Conservation (phyloP, 2,113 vertebrate genomes). For the Pholis gunnellus region DNA sequence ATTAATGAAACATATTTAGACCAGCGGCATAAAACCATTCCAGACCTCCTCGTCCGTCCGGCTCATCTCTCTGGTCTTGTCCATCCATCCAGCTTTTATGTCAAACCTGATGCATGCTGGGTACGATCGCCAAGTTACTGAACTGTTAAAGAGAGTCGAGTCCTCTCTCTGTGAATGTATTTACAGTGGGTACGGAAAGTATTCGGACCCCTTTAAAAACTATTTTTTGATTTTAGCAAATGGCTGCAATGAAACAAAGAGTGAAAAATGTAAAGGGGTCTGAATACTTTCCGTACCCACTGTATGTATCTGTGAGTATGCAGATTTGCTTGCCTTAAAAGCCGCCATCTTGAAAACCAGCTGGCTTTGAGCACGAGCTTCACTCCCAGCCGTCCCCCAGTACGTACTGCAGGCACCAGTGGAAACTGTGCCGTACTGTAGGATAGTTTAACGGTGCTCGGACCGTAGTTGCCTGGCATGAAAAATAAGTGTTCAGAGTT, state of each 20-base stretch:
- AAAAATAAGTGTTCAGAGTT: background rate
- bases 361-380: slow-evolving; percentile 2
- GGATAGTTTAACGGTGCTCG: slow-evolving; percentile 10
- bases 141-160: background rate
- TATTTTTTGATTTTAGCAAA: no score
- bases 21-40: background rate
- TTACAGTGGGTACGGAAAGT: no score
- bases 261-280: no score
- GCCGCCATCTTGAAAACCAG: background rate
- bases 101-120: background rate
- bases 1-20: background rate
- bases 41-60: background rate
- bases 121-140: background rate
- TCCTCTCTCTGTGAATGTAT: slow-evolving; percentile 22
- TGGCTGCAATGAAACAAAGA: no score
- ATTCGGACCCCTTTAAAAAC: no score
- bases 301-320: background rate
- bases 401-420: slow-evolving; percentile 4
- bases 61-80: background rate
- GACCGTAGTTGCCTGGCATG: background rate
- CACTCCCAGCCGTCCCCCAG: slow-evolving; percentile 12
- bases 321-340: slow-evolving; percentile 22
- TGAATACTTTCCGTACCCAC: no score
- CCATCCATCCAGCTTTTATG: background rate
- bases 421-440: background rate